Percentiles rank a stretch among this genome's conserved stretches.
phyloP scores from a whole-genome alignment of 2,888 invertebrate species.

The Phania funesta region DNA sequence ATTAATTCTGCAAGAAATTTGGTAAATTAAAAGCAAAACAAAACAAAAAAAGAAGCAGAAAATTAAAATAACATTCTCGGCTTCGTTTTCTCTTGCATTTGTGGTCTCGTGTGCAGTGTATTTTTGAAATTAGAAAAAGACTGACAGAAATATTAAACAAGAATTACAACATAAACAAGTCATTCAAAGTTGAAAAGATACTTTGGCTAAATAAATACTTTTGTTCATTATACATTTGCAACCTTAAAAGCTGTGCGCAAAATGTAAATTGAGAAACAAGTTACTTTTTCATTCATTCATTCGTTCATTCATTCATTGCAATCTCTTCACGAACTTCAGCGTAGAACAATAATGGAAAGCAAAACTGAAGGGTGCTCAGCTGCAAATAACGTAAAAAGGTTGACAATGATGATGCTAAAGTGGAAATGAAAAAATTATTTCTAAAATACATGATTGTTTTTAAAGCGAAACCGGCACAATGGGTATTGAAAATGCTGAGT shows the following conservation, averaged over 20 bases:
- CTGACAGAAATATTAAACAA: conserved; percentile 20
- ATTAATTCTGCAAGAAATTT: conserved; percentile 33
- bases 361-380: conserved; percentile 71
- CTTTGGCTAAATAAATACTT: conserved; percentile 27
- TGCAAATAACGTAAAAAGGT: conserved; percentile 56
- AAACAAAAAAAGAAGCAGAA: not conserved
- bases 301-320: not conserved
- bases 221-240: conserved; percentile 30
- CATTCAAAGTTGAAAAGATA: conserved; percentile 28
- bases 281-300: not conserved
- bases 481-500: not conserved
- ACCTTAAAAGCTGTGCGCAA: conserved; percentile 34
- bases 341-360: conserved; percentile 62
- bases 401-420: conserved; percentile 46
- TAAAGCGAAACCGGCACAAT: not conserved
- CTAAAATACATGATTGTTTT: conserved; percentile 29
- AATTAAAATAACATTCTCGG: conserved; percentile 1
- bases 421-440: not conserved
- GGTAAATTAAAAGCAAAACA: conserved; percentile 14
- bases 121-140: conserved; percentile 34
- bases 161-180: conserved; percentile 30
- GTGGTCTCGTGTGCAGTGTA: conserved; percentile 32
- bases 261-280: conserved; percentile 38
- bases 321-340: not conserved
- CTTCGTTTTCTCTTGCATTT: conserved; percentile 31